Conservation (phyloP, 2,888 invertebrate species). For the Megastigmus dorsalis region DNA sequence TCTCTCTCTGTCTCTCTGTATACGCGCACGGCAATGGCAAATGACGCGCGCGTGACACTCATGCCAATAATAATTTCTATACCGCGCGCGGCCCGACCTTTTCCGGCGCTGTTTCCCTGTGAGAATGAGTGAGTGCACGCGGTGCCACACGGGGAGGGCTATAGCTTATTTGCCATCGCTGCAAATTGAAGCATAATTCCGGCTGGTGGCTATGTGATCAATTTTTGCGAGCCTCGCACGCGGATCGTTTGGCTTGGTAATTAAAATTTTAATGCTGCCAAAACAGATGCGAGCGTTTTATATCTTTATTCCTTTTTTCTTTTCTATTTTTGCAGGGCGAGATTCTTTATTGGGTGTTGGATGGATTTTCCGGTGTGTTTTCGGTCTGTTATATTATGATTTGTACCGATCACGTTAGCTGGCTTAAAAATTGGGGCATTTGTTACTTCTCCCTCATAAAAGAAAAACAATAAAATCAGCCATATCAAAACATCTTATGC, state of each 20-base stretch:
- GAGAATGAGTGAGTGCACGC: background rate
- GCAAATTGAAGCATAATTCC: slow-evolving; percentile 34
- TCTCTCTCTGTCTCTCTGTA: no score
- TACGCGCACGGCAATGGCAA: slow-evolving; percentile 25
- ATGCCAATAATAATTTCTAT: slow-evolving; percentile 49
- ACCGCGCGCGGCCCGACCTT: background rate
- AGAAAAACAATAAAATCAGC: no score
- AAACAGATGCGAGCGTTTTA: no score
- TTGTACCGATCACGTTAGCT: no score
- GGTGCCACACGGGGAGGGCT: no score
- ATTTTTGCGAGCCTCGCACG: slow-evolving; percentile 7
- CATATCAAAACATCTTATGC: no score
- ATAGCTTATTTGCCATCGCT: no score
- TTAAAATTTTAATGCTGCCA: slow-evolving; percentile 36
- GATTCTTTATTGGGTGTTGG: background rate
- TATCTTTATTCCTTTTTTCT: background rate
- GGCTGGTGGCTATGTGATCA: slow-evolving; percentile 19
- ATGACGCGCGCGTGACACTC: slow-evolving; percentile 53
- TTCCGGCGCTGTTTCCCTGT: background rate
- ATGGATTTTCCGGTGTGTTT: background rate
- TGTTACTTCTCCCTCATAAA: no score
- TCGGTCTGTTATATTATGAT: no score
- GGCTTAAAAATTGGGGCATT: no score
- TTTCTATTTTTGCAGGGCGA: no score
- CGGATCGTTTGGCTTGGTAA: background rate